These are phyloP conservation scores for Ephialtes manifestator DNA, from an alignment of 2,888 invertebrate genomes.

Conservation along the genomic window DNA sequence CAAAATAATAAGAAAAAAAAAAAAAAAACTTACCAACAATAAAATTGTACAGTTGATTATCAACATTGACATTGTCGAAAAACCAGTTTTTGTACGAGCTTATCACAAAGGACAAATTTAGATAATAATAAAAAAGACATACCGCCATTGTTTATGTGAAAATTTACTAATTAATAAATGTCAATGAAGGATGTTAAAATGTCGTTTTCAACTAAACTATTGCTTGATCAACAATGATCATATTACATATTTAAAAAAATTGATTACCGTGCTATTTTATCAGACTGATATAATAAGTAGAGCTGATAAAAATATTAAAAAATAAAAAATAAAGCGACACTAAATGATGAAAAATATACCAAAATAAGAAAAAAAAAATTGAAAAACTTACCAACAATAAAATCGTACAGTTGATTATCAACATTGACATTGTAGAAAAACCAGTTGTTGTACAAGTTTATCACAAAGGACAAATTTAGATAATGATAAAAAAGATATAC, in stretches of 20 bases:
- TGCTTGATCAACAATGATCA: too few species aligned
- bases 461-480: constrained; percentile 73
- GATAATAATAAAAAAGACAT: constrained; percentile 77
- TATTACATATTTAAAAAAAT: too few species aligned
- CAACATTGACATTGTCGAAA: constrained; percentile 74
- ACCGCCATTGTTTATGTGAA: too few species aligned
- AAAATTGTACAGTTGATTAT: constrained; percentile 87
- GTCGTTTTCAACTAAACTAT: too few species aligned
- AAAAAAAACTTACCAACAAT: constrained; percentile 88
- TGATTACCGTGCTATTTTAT: too few species aligned
- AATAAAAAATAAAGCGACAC: constrained; percentile 52
- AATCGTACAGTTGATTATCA: constrained; percentile 87
- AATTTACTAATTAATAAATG: too few species aligned
- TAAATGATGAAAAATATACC: too few species aligned
- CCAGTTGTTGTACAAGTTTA: constrained; percentile 79
- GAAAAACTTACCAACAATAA: constrained; percentile 88
- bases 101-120: constrained; percentile 73
- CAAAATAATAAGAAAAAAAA: constrained; percentile 73
- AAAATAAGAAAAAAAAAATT: constrained; percentile 73
- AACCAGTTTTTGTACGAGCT: constrained; percentile 78
- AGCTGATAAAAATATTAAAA: too few species aligned
- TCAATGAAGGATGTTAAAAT: too few species aligned
- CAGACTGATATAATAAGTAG: too few species aligned
- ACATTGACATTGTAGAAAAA: constrained; percentile 75
- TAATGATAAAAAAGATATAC: constrained; percentile 77